Conservation (phyloP, 2,888 invertebrate genomes). For the Syrista parreyssii region DNA sequence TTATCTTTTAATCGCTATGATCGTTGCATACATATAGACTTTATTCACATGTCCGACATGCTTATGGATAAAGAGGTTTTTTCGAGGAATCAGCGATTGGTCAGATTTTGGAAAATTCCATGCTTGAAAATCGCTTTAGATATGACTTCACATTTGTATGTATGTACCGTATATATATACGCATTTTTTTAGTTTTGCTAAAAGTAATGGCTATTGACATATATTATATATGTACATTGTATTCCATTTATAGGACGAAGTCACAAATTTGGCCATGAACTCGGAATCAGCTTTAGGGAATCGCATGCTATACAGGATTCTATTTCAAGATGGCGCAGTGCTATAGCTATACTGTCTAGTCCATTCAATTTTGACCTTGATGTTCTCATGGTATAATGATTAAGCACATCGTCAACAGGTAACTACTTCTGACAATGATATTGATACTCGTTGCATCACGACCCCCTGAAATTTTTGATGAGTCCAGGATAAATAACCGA, state of each 20-base stretch:
- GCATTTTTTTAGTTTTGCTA: too few species aligned
- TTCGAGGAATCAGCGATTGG: not conserved
- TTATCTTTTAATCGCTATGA: not conserved
- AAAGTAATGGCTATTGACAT: too few species aligned
- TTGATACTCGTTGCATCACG: not conserved
- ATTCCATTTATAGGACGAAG: not conserved
- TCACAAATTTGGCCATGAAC: not conserved
- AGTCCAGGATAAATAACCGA: not conserved
- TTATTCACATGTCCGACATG: not conserved
- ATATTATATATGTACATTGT: not conserved
- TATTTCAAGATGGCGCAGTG: not conserved
- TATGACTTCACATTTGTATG: not conserved
- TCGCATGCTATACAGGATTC: not conserved
- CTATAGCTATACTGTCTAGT: not conserved
- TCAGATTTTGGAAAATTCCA: not conserved
- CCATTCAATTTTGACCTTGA: not conserved
- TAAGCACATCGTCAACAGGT: not conserved
- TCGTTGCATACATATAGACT: not conserved
- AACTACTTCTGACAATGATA: not conserved
- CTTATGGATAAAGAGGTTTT: not conserved
- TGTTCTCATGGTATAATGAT: not conserved
- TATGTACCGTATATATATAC: not conserved
- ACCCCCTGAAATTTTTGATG: not conserved
- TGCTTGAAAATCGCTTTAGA: not conserved
- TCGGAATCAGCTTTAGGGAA: not conserved